Conservation (phyloP, 2,888 invertebrate species). For the Mesochorus sp. region DNA sequence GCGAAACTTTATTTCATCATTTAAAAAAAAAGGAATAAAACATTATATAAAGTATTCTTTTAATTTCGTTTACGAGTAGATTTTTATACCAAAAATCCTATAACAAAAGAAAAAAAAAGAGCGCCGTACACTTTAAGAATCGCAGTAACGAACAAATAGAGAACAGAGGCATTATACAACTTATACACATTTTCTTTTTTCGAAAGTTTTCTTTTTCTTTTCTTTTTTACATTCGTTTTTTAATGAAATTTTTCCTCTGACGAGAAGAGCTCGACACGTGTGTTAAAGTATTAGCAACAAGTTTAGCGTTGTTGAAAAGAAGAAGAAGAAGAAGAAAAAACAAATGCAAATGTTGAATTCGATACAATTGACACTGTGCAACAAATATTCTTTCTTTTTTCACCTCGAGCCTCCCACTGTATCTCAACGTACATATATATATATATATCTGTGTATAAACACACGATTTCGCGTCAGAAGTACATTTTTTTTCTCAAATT, state of each 20-base stretch:
- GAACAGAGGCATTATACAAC: not conserved
- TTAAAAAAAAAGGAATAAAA: slow-evolving; percentile 52
- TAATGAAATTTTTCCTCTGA: not conserved
- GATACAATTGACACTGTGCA: not conserved
- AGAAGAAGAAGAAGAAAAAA: not conserved
- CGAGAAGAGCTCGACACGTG: too few relatives aligned
- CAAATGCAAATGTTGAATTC: not conserved
- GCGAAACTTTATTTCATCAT: slow-evolving; percentile 66
- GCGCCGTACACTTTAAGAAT: not conserved
- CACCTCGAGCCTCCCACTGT: too few relatives aligned
- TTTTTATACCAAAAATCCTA: slow-evolving; percentile 55
- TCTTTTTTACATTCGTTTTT: not conserved
- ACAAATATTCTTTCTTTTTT: not conserved
- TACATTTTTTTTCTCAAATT: slow-evolving; percentile 11
- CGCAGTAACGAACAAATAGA: not conserved
- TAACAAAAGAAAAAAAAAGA: not conserved
- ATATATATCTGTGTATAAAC: slow-evolving; percentile 15
- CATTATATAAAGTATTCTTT: slow-evolving; percentile 32
- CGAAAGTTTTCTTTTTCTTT: not conserved
- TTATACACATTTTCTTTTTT: not conserved
- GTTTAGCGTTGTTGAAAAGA: not conserved
- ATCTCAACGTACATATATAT: not conserved
- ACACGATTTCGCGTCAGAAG: slow-evolving; percentile 6
- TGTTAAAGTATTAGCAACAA: too few relatives aligned
- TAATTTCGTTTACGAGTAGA: slow-evolving; percentile 42